These are phyloP conservation scores for Caenorhabditis latens DNA, from an alignment of 1,140 invertebrate species.

Conservation along the genomic window DNA sequence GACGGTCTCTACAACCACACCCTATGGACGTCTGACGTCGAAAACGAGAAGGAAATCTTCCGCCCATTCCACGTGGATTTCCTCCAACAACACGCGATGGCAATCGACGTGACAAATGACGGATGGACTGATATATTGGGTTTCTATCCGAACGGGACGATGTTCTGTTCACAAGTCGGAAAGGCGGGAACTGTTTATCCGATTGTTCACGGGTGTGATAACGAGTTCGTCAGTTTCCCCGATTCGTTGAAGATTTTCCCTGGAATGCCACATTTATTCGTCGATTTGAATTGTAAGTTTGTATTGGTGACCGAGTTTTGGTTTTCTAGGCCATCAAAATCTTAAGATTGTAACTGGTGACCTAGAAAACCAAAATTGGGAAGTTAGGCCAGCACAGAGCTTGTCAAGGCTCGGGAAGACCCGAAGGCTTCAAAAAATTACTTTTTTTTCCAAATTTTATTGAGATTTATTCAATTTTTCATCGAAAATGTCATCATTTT, in stretches of 20 bases:
- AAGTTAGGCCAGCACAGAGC: no score
- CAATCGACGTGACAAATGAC: conserved; percentile 74
- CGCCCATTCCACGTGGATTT: conserved; percentile 34
- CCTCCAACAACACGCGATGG: conserved; percentile 46
- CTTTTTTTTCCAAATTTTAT: no score
- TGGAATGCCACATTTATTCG: conserved; percentile 61
- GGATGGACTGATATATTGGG: conserved; percentile 72
- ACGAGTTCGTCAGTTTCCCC: neutral
- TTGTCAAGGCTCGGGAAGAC: no score
- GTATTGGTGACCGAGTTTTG: neutral
- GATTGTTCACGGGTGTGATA: neutral
- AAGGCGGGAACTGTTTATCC: neutral
- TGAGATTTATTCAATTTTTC: no score
- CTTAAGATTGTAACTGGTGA: no score
- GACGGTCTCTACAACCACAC: conserved; percentile 41
- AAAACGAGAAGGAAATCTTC: conserved; percentile 32
- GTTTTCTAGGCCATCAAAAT: conserved; percentile 1
- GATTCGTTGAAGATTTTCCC: conserved; percentile 31
- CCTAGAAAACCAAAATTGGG: no score
- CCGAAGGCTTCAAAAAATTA: no score
- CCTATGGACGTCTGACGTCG: conserved; percentile 19
- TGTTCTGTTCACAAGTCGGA: conserved; percentile 26
- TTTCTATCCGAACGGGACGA: conserved; percentile 63
- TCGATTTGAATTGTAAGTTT: conserved; percentile 46
- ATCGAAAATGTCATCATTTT: no score